Evolutionary conservation across 2,113 vertebrate genomes (phyloP).

Genomic region (Pygoscelis adeliae): DNA sequence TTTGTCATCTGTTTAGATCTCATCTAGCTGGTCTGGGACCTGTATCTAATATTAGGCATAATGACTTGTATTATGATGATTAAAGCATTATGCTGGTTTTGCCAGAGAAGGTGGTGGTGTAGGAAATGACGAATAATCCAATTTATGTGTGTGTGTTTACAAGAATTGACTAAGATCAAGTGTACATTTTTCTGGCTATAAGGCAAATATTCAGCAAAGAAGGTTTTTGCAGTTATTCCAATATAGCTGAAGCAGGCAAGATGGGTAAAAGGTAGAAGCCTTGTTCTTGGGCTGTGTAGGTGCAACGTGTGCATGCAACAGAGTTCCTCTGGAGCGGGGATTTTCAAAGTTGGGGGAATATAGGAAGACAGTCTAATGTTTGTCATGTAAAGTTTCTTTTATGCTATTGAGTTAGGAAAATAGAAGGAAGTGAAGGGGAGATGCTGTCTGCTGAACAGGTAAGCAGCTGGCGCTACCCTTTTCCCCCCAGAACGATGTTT

Average conservation of each 20-base stretch:
- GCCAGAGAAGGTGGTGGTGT: neutral
- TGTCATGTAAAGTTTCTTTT: neutral
- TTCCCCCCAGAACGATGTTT: rapidly evolving
- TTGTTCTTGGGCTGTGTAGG: rapidly evolving
- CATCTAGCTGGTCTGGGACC: neutral
- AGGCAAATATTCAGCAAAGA: neutral
- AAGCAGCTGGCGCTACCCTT: neutral
- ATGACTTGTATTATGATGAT: neutral
- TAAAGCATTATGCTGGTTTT: neutral
- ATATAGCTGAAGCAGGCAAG: neutral
- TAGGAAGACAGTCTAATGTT: neutral
- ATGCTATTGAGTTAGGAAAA: neutral
- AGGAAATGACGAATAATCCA: neutral
- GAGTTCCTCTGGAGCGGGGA: neutral
- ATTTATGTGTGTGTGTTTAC: neutral
- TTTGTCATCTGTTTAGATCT: neutral
- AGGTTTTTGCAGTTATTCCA: neutral
- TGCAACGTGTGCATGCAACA: neutral
- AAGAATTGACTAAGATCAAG: neutral
- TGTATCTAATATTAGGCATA: neutral
- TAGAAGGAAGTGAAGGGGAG: neutral
- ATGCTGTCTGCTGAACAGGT: neutral
- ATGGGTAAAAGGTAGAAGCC: neutral
- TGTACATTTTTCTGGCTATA: neutral
- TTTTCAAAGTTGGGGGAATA: neutral